Conservation (phyloP, 2,113 vertebrate genomes). For the Serinus canaria region DNA sequence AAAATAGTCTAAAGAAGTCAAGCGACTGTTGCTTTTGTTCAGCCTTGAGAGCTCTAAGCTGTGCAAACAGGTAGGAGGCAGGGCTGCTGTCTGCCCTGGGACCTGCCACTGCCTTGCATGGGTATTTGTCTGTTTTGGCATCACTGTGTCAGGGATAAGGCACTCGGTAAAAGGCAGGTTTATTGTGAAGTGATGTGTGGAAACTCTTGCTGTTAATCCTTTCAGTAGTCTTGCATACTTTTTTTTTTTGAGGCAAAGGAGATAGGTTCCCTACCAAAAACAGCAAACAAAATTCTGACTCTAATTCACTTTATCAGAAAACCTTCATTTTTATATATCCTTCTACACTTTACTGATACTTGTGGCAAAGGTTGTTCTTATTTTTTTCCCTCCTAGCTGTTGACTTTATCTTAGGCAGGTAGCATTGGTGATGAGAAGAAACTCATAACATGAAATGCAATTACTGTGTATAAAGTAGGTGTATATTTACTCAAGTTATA, state of each 20-base stretch:
- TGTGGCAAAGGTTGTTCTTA: not conserved
- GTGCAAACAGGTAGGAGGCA: constrained; percentile 11
- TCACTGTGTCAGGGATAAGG: not conserved
- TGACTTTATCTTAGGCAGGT: not conserved
- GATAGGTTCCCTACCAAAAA: too few species aligned
- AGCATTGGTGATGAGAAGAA: not conserved
- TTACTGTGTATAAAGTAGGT: not conserved
- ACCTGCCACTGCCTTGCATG: not conserved
- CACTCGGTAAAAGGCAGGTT: not conserved
- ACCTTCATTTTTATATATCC: not conserved
- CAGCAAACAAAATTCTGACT: too few species aligned
- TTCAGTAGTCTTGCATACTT: not conserved
- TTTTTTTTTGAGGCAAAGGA: not conserved
- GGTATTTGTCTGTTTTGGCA: not conserved
- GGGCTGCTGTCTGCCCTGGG: not conserved
- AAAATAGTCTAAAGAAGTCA: not conserved
- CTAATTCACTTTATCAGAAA: not conserved
- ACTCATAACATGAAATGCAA: not conserved
- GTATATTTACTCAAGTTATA: not conserved
- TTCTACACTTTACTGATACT: not conserved
- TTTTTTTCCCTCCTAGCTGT: not conserved
- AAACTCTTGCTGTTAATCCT: not conserved
- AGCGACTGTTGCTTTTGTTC: not conserved
- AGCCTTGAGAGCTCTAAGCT: not conserved
- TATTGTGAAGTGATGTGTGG: not conserved